phyloP scores from a whole-genome alignment of 2,888 invertebrate genomes.

The Coelogynopora nodosa region DNA sequence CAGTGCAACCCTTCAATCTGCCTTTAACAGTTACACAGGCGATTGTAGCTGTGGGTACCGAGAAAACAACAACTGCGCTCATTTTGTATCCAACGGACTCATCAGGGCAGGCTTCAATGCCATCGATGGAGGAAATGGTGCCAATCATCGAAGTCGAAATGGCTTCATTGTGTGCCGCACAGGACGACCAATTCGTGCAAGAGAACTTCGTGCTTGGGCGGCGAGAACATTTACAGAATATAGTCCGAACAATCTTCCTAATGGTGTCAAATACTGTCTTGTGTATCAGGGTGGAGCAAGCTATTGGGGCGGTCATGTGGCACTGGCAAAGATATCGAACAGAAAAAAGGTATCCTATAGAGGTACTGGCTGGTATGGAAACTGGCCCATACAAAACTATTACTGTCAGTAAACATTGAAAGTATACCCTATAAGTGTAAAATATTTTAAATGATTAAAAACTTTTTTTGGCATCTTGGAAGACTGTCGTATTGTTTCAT shows the following conservation, averaged over 20 bases:
- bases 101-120: neutral
- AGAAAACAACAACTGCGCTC: neutral
- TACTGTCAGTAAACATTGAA: neutral
- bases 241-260: neutral
- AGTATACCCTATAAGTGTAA: no score
- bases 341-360: neutral
- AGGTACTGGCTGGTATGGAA: neutral
- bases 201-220: neutral
- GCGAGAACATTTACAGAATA: neutral
- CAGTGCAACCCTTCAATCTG: neutral
- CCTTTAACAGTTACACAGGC: neutral
- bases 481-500: no score
- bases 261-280: neutral
- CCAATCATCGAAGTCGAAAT: neutral
- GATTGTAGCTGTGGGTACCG: neutral
- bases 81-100: neutral
- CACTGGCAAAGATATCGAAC: neutral
- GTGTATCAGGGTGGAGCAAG: neutral
- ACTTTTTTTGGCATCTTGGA: no score
- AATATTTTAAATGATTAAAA: no score
- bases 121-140: neutral
- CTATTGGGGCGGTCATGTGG: neutral
- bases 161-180: neutral
- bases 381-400: neutral
- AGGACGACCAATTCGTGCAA: neutral